Evolutionary conservation across 2,797 vertebrate genomes (phyloP).

Genomic region (Arctocebus calabarensis): DNA sequence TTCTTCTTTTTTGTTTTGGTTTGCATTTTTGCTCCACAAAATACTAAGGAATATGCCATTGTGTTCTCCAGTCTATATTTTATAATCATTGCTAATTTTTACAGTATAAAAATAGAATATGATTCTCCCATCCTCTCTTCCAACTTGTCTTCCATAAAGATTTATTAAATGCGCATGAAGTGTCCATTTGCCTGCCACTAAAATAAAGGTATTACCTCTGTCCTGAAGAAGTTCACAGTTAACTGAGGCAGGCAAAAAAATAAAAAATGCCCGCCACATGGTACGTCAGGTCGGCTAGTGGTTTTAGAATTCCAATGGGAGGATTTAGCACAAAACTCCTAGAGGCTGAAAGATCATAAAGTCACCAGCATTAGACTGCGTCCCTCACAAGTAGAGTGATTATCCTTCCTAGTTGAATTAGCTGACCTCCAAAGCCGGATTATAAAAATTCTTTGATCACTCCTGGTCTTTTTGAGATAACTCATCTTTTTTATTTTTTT

Average conservation of each 20-base stretch:
- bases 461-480: background rate
- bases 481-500: background rate
- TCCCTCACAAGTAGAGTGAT: background rate
- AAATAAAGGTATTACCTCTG: background rate
- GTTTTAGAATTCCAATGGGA: background rate
- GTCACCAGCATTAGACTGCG: background rate
- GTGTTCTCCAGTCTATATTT: background rate
- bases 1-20: background rate
- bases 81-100: constrained; percentile 8
- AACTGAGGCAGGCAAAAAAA: background rate
- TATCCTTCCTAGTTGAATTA: background rate
- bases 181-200: background rate
- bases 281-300: background rate
- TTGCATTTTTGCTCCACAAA: background rate
- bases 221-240: background rate
- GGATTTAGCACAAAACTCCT: background rate
- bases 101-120: background rate
- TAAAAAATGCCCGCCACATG: background rate
- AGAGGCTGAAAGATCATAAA: background rate
- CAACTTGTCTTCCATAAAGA: background rate
- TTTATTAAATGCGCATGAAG: background rate
- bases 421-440: background rate
- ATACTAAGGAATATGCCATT: background rate
- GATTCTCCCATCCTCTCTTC: background rate
- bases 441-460: constrained; percentile 19